Percentiles rank a stretch among this genome's conserved stretches.
phyloP scores from a whole-genome alignment of 2,797 vertebrate genomes.

The Megaceryle alcyon region DNA sequence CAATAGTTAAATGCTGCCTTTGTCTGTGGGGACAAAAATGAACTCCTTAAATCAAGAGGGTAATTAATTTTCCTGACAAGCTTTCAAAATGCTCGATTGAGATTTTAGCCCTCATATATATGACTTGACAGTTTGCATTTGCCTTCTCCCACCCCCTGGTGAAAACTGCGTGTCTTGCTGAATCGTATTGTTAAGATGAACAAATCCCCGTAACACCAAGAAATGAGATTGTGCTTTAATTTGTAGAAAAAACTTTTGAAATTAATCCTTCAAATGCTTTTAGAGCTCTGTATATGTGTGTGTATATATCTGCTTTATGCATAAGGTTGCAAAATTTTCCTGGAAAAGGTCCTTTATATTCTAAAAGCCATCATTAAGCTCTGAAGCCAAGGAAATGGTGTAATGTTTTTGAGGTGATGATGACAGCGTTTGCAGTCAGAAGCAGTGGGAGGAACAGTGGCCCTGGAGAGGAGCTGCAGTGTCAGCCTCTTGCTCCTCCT shows the following conservation, averaged over 20 bases:
- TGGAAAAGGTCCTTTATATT: neutral
- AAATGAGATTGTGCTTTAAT: neutral
- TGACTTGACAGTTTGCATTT: slow-evolving; percentile 66
- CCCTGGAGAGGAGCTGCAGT: neutral
- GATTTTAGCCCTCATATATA: slow-evolving; percentile 70
- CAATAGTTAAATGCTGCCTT: slow-evolving; percentile 72
- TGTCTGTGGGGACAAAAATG: slow-evolving; percentile 66
- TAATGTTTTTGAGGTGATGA: neutral
- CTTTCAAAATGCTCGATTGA: slow-evolving; percentile 72
- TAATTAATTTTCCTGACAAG: slow-evolving; percentile 80
- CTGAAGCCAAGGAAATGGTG: neutral
- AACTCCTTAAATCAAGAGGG: slow-evolving; percentile 71
- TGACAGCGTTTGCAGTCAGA: neutral
- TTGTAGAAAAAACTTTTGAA: neutral
- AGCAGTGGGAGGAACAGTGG: neutral
- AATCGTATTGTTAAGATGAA: neutral
- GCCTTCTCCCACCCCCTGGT: slow-evolving; percentile 1
- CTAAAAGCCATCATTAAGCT: neutral
- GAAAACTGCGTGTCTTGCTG: neutral
- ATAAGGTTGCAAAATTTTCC: neutral
- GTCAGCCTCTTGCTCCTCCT: neutral
- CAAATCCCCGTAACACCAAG: neutral
- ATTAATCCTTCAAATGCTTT: neutral
- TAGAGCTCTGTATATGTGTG: neutral
- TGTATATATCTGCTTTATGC: neutral